Conservation (phyloP, 2,888 invertebrate genomes). For the Epistrophe eligans region DNA sequence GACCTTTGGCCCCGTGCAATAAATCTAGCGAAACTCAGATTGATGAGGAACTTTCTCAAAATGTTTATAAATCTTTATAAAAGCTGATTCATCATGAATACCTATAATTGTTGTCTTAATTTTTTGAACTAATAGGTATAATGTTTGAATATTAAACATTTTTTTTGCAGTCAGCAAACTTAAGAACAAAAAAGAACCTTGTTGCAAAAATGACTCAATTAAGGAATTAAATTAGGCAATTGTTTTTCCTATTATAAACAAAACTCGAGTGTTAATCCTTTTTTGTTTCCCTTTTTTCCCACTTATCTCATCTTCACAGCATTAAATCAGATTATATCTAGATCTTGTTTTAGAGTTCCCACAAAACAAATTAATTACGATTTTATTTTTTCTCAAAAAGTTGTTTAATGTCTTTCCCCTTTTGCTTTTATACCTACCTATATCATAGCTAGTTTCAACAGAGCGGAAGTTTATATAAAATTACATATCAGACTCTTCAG, state of each 20-base stretch:
- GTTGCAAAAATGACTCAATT: neutral
- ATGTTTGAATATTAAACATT: too few species aligned
- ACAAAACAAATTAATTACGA: constrained; percentile 46
- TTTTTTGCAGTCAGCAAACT: too few species aligned
- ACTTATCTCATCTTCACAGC: neutral
- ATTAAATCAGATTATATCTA: constrained; percentile 4
- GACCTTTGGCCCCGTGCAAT: too few species aligned
- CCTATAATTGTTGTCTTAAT: too few species aligned
- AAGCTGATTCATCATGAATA: too few species aligned
- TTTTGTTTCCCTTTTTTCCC: neutral
- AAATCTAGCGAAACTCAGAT: too few species aligned
- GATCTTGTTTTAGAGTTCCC: neutral
- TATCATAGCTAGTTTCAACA: neutral
- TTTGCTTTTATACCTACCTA: constrained; percentile 8
- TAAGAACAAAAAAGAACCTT: too few species aligned
- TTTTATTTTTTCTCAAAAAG: constrained; percentile 39
- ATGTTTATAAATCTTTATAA: too few species aligned
- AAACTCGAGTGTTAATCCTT: neutral
- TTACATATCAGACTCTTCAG: neutral
- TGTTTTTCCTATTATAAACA: neutral
- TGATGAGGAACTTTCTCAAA: too few species aligned
- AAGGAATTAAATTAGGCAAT: neutral
- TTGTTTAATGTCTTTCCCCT: neutral
- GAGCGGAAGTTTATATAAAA: constrained; percentile 53
- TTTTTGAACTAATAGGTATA: too few species aligned